Base-by-base conservation (phyloP, 2,113 vertebrate species). In the Sebastes schlegelii region DNA sequence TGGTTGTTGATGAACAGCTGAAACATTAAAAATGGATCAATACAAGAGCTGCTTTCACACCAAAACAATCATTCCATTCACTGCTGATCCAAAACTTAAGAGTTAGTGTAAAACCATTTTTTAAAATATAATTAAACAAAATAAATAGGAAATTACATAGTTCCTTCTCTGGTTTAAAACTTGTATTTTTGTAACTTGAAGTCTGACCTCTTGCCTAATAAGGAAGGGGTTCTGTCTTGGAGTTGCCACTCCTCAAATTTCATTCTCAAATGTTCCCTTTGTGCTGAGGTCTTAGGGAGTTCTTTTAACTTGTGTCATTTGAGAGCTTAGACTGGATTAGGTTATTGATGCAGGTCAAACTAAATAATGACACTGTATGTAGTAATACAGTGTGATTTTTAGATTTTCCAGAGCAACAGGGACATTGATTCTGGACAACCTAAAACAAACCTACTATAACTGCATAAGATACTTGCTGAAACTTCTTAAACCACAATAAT, bases 1-100 rank as follows among this genome's bases (percentile, higher is more conserved):
- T 98, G 94, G 0, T 99, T 99, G 86, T 98, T 97, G 82, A 99
- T 99, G 83, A 99, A 99, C 75, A 99, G 96, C 98, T 99, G 92
- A 87, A 88, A 82, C 9, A 70, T 51, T 11, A 1, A 86, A 34
- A 40, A 76, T 7, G 8, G 0, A 17, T 58, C 5, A 77, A 77
- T 46, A 70, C 0, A 6, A 34, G 1, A 6, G 1, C 14, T 40
- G 19, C 1, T 34, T 52, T 45, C 11, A 3, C 19, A 60, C 2
- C 57, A 42, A 4, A 26, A 81, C 58, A 1, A 2, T 66, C 0
- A 40, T 6, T 21, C 42, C 1, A 13, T 16, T n/a, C 17, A 21
- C 13, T 55, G 10, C 49, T 26, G 0, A 12, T 55, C 19, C 9
- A 54, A 42, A 60, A 21, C 8, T 51, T 11, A 17, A 57, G 34